Conservation (phyloP, 2,113 vertebrate species). For the Zosterops hypoxanthus region DNA sequence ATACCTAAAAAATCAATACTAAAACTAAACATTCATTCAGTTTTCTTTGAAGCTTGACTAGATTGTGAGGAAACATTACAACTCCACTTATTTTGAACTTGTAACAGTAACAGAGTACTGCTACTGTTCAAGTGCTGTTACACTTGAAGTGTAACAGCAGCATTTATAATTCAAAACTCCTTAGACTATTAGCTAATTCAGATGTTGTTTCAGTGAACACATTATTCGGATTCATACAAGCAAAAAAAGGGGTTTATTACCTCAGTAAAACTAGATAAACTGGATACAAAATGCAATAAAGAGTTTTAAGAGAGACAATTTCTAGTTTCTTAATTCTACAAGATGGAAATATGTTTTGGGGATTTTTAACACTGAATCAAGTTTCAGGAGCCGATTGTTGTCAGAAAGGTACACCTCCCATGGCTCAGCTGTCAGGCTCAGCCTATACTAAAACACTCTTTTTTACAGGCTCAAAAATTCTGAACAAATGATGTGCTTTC, state of each 20-base stretch:
- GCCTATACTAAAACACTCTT: not conserved
- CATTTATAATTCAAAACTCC: not conserved
- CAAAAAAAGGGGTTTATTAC: not conserved
- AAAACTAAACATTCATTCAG: not conserved
- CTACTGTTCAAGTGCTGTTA: no score
- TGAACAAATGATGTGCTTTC: not conserved
- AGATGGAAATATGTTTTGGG: rapidly evolving
- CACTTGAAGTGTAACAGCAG: not conserved
- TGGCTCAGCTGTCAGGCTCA: not conserved
- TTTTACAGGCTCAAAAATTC: not conserved
- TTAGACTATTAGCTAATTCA: not conserved
- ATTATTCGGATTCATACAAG: not conserved
- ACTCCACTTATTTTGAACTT: not conserved
- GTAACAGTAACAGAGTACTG: no score
- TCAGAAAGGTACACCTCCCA: not conserved
- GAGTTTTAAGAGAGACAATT: not conserved
- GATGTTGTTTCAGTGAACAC: not conserved
- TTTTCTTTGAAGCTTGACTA: not conserved
- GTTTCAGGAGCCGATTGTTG: not conserved
- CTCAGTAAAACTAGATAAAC: not conserved
- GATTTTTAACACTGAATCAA: not conserved
- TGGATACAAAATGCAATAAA: not conserved
- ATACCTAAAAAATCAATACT: not conserved
- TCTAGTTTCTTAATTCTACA: not conserved
- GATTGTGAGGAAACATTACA: not conserved